Conservation (phyloP, 2,113 vertebrate species). For the Cranoglanis bouderius region DNA sequence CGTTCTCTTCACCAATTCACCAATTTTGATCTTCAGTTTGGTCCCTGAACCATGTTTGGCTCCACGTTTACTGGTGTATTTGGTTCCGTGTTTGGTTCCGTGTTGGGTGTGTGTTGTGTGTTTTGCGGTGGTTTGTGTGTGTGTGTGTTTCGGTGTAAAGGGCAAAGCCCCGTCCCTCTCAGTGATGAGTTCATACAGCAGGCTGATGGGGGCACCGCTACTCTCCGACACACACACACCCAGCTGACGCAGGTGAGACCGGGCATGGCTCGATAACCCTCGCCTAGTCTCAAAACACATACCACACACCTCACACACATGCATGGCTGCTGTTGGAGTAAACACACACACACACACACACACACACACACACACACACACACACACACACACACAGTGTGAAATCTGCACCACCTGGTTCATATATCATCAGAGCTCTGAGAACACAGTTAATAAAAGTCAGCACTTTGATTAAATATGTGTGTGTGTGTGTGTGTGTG, state of each 20-base stretch:
- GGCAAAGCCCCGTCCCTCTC: constrained; percentile 71
- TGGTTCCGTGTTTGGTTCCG: constrained; percentile 22
- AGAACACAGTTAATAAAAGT: background rate
- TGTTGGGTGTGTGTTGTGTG: background rate
- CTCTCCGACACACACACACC: constrained; percentile 86
- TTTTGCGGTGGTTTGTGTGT: constrained; percentile 3
- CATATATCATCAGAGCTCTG: background rate
- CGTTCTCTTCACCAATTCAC: constrained; percentile 50
- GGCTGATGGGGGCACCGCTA: constrained; percentile 87
- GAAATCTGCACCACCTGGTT: background rate
- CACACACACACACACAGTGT: background rate
- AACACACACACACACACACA: constrained; percentile 4
- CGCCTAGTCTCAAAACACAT: constrained; percentile 87
- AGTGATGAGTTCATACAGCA: constrained; percentile 85
- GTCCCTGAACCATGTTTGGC: constrained; percentile 32
- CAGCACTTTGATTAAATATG: background rate
- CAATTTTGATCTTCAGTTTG: constrained; percentile 51
- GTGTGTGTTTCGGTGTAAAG: background rate
- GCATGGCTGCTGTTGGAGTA: constrained; percentile 67
- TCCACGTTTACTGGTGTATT: background rate
- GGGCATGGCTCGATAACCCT: constrained; percentile 89
- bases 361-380: constrained; percentile 79
- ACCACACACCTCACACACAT: constrained; percentile 87
- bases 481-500: constrained; percentile 2
- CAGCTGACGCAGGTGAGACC: constrained; percentile 87